A percentile compares a stretch with the other conserved stretches of the same genome.
phyloP scores from a whole-genome alignment of 2,888 invertebrate genomes.

The Chouioia cunea region DNA sequence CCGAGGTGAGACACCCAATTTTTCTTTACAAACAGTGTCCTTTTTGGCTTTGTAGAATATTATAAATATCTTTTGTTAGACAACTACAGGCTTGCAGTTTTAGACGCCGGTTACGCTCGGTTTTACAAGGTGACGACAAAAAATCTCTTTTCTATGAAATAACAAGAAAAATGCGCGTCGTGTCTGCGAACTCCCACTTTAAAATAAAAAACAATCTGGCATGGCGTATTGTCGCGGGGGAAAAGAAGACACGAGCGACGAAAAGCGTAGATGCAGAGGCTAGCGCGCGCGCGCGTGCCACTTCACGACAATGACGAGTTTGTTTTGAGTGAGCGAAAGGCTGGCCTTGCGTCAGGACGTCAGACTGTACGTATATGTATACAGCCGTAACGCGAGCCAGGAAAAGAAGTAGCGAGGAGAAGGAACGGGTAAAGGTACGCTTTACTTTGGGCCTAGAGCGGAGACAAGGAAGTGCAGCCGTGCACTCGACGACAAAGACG shows the following conservation, averaged over 20 bases:
- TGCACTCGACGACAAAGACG: constrained; percentile 29
- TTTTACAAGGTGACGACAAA: too few relatives aligned
- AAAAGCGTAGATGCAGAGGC: background rate
- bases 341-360: constrained; percentile 22
- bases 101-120: too few relatives aligned
- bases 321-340: constrained; percentile 28
- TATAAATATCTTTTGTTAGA: too few relatives aligned
- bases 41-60: too few relatives aligned
- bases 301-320: constrained; percentile 32
- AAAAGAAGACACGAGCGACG: background rate
- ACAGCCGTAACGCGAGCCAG: background rate
- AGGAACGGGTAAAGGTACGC: constrained; percentile 21
- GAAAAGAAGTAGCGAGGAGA: background rate
- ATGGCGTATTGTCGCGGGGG: background rate
- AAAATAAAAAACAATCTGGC: constrained; percentile 1
- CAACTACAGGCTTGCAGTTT: too few relatives aligned
- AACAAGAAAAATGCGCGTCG: too few relatives aligned
- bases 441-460: background rate
- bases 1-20: too few relatives aligned
- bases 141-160: too few relatives aligned
- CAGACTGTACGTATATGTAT: background rate
- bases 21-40: too few relatives aligned
- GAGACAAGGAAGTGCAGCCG: background rate
- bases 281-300: too few relatives aligned
- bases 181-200: background rate